Evolutionary conservation across 2,797 vertebrate genomes (phyloP).

Genomic region (Chelidonichthys spinosus): DNA sequence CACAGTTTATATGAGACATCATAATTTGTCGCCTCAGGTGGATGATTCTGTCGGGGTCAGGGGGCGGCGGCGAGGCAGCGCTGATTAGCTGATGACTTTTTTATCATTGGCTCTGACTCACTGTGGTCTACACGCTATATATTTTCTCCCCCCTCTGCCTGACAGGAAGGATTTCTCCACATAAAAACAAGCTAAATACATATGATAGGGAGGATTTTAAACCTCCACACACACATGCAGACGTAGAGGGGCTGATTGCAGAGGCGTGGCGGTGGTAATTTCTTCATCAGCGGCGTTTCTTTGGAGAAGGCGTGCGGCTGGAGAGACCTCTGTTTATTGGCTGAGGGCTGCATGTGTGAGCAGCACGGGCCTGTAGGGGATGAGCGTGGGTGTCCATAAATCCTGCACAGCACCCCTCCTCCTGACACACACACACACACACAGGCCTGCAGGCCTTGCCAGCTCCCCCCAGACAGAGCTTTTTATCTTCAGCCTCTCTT

Average conservation of each 20-base stretch:
- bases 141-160: conserved; percentile 17
- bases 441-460: conserved; percentile 60
- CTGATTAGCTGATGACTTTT: conserved; percentile 65
- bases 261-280: conserved; percentile 68
- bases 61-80: conserved; percentile 28
- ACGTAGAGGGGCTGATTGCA: conserved; percentile 36
- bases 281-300: conserved; percentile 77
- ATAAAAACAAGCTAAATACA: conserved; percentile 11
- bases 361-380: conserved; percentile 64
- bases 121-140: conserved; percentile 17
- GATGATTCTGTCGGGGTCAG: conserved; percentile 51
- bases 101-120: conserved; percentile 34
- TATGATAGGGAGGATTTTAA: conserved; percentile 17
- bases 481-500: conserved; percentile 71
- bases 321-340: conserved; percentile 1
- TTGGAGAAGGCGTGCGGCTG: conserved; percentile 67
- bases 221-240: conserved; percentile 41
- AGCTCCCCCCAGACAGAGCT: conserved; percentile 58
- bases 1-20: conserved; percentile 57
- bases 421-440: conserved; percentile 55
- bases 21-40: conserved; percentile 60
- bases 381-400: conserved; percentile 78
- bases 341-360: conserved; percentile 53
- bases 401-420: conserved; percentile 70
- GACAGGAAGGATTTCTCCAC: conserved; percentile 13